Evolutionary conservation across 1,140 invertebrate genomes (phyloP).

Genomic region (Drosophila nigrodunni): DNA sequence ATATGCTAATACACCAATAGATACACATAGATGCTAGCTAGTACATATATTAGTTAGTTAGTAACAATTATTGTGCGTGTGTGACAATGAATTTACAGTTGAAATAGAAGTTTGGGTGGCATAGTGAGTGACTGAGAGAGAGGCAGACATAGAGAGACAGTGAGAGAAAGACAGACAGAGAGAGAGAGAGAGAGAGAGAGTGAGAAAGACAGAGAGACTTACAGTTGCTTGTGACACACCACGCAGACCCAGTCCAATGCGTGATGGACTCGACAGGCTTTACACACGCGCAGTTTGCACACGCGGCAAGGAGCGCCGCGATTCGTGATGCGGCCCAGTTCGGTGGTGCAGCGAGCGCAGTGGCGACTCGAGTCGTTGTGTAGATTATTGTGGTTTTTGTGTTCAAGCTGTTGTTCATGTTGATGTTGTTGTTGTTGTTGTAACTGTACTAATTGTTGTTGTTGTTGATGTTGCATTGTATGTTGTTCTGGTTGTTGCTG

Average conservation of each 20-base stretch:
- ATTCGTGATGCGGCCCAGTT: constrained; percentile 91
- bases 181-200: constrained; percentile 21
- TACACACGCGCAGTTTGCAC: constrained; percentile 90
- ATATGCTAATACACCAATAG: not conserved
- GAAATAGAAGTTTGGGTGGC: constrained; percentile 20
- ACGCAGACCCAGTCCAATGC: constrained; percentile 92
- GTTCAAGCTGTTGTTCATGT: constrained; percentile 63
- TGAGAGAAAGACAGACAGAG: constrained; percentile 48
- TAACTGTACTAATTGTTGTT: constrained; percentile 54
- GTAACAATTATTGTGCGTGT: constrained; percentile 32
- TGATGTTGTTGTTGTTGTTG: constrained; percentile 64
- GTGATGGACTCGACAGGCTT: constrained; percentile 88
- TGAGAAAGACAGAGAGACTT: constrained; percentile 85
- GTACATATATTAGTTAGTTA: constrained; percentile 4
- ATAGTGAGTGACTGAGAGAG: constrained; percentile 21
- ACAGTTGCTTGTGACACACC: constrained; percentile 91
- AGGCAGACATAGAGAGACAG: constrained; percentile 12
- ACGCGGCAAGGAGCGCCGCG: constrained; percentile 89
- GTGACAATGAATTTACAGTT: constrained; percentile 6
- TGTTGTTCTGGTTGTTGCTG: constrained; percentile 50
- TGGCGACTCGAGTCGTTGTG: constrained; percentile 86
- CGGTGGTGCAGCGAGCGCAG: constrained; percentile 89
- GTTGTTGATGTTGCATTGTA: constrained; percentile 59
- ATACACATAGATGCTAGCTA: not conserved
- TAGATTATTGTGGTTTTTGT: constrained; percentile 74